Conservation (phyloP, 2,113 vertebrate species). For the Rhinolophus ferrumequinum region DNA sequence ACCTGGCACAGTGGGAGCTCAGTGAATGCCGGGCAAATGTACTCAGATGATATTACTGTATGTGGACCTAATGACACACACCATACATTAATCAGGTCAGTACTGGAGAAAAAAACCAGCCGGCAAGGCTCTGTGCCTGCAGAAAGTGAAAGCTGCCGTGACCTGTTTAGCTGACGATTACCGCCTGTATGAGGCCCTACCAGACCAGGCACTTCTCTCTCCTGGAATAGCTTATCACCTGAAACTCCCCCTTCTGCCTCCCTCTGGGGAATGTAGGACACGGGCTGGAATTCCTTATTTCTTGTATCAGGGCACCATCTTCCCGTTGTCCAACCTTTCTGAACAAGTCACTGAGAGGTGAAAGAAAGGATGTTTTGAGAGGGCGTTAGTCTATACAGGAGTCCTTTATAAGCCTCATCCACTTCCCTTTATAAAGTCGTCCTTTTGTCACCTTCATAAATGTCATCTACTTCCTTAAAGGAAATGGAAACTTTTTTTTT, state of each 20-base stretch:
- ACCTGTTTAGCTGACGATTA: neutral
- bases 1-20: fast-evolving
- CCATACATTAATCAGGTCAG: neutral
- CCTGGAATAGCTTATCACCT: neutral
- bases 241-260: neutral
- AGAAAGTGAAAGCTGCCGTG: neutral
- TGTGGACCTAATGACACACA: neutral
- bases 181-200: fast-evolving
- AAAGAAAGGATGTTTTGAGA: neutral
- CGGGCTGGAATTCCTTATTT: neutral
- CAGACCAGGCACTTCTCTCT: neutral
- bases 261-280: neutral
- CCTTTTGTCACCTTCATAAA: neutral
- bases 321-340: neutral
- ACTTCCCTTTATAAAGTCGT: neutral
- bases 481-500: neutral
- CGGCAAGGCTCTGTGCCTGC: neutral
- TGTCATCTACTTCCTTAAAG: neutral
- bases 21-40: fast-evolving
- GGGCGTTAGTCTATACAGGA: neutral
- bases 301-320: neutral
- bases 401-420: neutral
- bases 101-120: neutral
- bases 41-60: neutral
- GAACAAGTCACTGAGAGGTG: neutral